These are phyloP conservation scores for Ctenochaetus hawaiiensis DNA, from an alignment of 2,797 vertebrate species.

Conservation along the genomic window DNA sequence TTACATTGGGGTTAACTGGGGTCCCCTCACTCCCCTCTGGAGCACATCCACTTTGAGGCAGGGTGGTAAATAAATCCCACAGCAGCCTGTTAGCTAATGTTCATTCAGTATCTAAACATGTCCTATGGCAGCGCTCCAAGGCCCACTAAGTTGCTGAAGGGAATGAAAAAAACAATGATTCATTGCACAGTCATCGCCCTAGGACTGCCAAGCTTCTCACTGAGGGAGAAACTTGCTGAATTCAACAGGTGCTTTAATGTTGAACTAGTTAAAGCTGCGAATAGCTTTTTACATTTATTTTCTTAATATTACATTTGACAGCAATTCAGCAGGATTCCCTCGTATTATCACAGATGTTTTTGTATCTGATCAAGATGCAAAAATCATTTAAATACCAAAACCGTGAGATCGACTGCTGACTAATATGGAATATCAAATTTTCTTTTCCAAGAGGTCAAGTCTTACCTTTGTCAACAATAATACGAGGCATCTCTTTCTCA, in stretches of 20 bases:
- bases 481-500: constrained; percentile 95
- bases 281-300: background rate
- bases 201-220: constrained; percentile 25
- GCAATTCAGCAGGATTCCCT: background rate
- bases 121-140: constrained; percentile 74
- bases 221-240: constrained; percentile 13
- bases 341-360: background rate
- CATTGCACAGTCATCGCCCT: constrained; percentile 7
- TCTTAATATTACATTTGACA: background rate
- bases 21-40: constrained; percentile 52
- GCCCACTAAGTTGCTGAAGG: constrained; percentile 62
- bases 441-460: background rate
- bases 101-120: constrained; percentile 78
- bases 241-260: constrained; percentile 15
- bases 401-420: background rate
- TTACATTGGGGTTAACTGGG: constrained; percentile 51
- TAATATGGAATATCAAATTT: background rate
- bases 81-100: constrained; percentile 66
- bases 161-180: constrained; percentile 58
- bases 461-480: constrained; percentile 94
- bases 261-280: background rate
- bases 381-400: background rate
- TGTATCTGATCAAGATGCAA: background rate
- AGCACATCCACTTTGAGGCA: constrained; percentile 43
- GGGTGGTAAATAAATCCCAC: constrained; percentile 57